Evolutionary conservation across 2,888 invertebrate species (phyloP).

Genomic region (Phyllotreta striolata): DNA sequence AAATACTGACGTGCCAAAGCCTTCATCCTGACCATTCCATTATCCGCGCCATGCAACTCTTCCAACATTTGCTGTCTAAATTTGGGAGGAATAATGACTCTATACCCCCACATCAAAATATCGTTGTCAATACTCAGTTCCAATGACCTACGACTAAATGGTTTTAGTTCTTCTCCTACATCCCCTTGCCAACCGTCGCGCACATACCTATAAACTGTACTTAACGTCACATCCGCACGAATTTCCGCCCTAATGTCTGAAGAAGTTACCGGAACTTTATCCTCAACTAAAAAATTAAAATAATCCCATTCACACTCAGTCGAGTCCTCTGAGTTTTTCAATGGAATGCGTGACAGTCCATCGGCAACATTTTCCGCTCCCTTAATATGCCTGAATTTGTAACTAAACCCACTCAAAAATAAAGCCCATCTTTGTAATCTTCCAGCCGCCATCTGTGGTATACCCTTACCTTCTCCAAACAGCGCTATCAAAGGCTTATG

Average conservation of each 20-base stretch:
- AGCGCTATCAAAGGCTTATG: conserved; percentile 23
- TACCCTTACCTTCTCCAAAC: conserved; percentile 25
- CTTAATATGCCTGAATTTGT: conserved; percentile 25
- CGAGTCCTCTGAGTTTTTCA: conserved; percentile 9
- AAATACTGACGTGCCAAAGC: conserved; percentile 39
- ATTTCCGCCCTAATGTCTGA: conserved; percentile 20
- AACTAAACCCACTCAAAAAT: conserved; percentile 29
- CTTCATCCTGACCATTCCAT: conserved; percentile 47
- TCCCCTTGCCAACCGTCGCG: conserved; percentile 25
- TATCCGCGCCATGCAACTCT: conserved; percentile 40
- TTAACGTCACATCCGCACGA: conserved; percentile 10
- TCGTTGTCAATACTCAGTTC: conserved; percentile 32
- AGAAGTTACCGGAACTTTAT: conserved; percentile 21
- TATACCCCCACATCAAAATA: conserved; percentile 35
- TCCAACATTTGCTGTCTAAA: conserved; percentile 33
- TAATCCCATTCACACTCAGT: conserved; percentile 12
- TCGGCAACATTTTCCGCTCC: conserved; percentile 27
- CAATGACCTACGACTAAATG: conserved; percentile 15
- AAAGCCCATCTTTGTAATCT: conserved; percentile 27
- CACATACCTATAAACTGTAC: conserved; percentile 27
- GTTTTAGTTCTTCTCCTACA: conserved; percentile 24
- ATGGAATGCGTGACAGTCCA: conserved; percentile 23
- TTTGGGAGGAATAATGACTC: conserved; percentile 29
- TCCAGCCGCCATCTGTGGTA: conserved; percentile 31
- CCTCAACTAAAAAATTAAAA: conserved; percentile 26